Percentiles rank a stretch among this genome's conserved stretches.
Evolutionary conservation across 2,797 vertebrate genomes (phyloP).

Genomic region (Semotilus atromaculatus): DNA sequence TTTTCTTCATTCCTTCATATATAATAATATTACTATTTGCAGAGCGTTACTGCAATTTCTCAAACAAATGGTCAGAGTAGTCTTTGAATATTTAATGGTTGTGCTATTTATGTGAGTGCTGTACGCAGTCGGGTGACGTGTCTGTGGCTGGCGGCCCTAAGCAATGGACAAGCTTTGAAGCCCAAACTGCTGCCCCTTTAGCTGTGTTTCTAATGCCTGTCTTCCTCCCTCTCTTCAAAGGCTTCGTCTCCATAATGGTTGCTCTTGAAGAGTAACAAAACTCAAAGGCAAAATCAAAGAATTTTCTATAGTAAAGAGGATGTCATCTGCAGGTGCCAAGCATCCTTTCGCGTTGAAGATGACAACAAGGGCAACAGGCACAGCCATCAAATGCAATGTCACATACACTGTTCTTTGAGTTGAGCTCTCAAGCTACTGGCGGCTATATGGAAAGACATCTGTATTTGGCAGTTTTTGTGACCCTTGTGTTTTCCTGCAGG

Average conservation of each 20-base stretch:
- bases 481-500: background rate
- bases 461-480: constrained; percentile 42
- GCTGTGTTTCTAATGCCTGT: constrained; percentile 45
- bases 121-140: constrained; percentile 39
- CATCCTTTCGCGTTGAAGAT: constrained; percentile 16
- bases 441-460: constrained; percentile 1
- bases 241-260: constrained; percentile 47
- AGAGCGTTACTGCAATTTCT: constrained; percentile 30
- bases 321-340: constrained; percentile 52
- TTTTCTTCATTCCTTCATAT: background rate
- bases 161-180: constrained; percentile 55
- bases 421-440: background rate
- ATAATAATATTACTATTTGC: constrained; percentile 18
- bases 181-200: constrained; percentile 42
- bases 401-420: constrained; percentile 18
- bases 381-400: constrained; percentile 38
- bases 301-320: constrained; percentile 41
- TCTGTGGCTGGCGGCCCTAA: constrained; percentile 46
- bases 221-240: constrained; percentile 44
- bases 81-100: constrained; percentile 61
- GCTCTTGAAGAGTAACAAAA: constrained; percentile 50
- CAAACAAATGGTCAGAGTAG: constrained; percentile 44
- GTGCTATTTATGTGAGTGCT: constrained; percentile 54
- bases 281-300: constrained; percentile 54
- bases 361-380: constrained; percentile 33